Conservation (phyloP, 2,888 invertebrate genomes). For the Boloria euphrosyne region DNA sequence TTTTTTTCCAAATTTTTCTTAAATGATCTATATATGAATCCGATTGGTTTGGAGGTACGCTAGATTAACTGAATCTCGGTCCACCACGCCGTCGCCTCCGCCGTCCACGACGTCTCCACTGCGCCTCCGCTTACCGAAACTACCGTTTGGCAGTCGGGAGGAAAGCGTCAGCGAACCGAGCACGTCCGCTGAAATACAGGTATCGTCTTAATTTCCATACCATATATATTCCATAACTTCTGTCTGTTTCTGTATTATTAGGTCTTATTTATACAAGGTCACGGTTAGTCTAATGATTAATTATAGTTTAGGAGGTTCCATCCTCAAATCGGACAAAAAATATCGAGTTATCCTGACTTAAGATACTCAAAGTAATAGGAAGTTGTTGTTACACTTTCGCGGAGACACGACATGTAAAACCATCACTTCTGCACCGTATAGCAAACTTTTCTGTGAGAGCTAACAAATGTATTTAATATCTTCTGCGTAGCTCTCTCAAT, state of each 20-base stretch:
- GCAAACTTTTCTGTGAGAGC: too few relatives aligned
- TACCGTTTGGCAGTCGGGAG: slow-evolving; percentile 58
- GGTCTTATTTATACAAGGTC: not conserved
- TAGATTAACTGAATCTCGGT: slow-evolving; percentile 88
- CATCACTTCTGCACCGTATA: too few relatives aligned
- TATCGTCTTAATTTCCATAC: slow-evolving; percentile 16
- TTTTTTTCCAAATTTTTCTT: slow-evolving; percentile 3
- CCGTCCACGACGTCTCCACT: slow-evolving; percentile 73
- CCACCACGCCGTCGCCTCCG: slow-evolving; percentile 89
- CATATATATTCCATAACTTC: too few relatives aligned
- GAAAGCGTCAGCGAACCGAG: slow-evolving; percentile 58
- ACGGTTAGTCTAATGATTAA: too few relatives aligned
- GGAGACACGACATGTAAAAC: too few relatives aligned
- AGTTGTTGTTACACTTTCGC: too few relatives aligned
- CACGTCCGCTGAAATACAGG: slow-evolving; percentile 55
- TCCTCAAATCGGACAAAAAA: too few relatives aligned
- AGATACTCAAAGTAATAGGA: too few relatives aligned
- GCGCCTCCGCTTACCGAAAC: slow-evolving; percentile 62
- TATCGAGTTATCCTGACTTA: too few relatives aligned
- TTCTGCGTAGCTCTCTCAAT: too few relatives aligned
- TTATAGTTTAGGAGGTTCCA: too few relatives aligned
- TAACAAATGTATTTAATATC: too few relatives aligned
- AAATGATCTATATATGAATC: slow-evolving; percentile 34
- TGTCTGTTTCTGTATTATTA: not conserved
- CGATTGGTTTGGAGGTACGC: slow-evolving; percentile 81